These are phyloP conservation scores for Alviniconcha strummeri DNA, from an alignment of 2,888 invertebrate species.

Conservation along the genomic window DNA sequence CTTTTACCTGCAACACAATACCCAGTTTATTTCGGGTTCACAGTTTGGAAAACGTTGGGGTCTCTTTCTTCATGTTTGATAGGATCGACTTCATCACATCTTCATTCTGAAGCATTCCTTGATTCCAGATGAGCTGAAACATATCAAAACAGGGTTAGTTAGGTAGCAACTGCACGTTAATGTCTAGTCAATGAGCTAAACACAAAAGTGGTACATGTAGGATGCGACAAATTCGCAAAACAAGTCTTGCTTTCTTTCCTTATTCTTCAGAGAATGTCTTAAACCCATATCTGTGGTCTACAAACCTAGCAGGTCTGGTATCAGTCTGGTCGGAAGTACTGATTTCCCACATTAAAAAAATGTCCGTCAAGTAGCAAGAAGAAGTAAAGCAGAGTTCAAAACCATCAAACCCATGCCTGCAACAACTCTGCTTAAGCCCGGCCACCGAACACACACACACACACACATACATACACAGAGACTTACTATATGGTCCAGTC, in stretches of 20 bases:
- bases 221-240: neutral
- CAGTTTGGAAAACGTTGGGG: conserved; percentile 85
- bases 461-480: neutral
- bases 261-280: neutral
- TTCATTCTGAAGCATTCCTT: conserved; percentile 91
- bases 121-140: conserved; percentile 85
- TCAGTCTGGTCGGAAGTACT: neutral
- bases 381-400: neutral
- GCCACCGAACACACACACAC: no score
- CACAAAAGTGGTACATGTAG: neutral
- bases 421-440: no score
- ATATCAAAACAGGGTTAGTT: neutral
- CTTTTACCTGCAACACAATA: no score
- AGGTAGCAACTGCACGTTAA: no score
- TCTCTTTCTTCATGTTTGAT: conserved; percentile 77
- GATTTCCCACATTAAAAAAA: no score
- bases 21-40: conserved; percentile 53
- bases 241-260: neutral
- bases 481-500: conserved; percentile 93
- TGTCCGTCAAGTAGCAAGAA: neutral
- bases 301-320: neutral
- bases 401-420: no score
- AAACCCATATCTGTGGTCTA: neutral
- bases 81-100: conserved; percentile 86
- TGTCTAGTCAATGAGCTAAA: neutral